A percentile compares a stretch with the other conserved stretches of the same genome.
Evolutionary conservation across 2,888 invertebrate genomes (phyloP).

Genomic region (Monoplex corrugatus): DNA sequence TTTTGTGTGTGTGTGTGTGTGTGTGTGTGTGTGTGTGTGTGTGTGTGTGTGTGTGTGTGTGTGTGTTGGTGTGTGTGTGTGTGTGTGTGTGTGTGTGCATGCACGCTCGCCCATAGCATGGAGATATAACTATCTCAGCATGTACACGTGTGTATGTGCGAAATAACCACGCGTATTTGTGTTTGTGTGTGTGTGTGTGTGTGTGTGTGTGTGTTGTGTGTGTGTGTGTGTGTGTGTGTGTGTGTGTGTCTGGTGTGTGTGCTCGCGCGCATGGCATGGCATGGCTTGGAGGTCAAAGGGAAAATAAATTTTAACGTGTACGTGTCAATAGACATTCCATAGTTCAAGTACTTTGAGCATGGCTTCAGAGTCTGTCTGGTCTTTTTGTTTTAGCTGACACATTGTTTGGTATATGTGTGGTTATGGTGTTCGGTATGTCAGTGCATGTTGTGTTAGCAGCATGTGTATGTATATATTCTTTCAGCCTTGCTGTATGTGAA

Average conservation of each 20-base stretch:
- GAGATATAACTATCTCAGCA: too few relatives aligned
- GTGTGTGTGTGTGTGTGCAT: not conserved
- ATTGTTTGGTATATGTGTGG: too few relatives aligned
- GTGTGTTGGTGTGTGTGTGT: not conserved
- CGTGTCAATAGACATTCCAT: too few relatives aligned
- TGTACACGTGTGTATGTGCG: too few relatives aligned
- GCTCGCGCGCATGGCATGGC: not conserved
- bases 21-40: constrained; percentile 29
- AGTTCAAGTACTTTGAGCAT: too few relatives aligned
- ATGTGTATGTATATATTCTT: not conserved
- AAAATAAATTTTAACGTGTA: too few relatives aligned
- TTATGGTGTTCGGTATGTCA: not conserved
- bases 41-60: not conserved
- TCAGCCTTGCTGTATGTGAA: constrained; percentile 93
- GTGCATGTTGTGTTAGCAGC: not conserved
- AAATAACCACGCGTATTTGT: not conserved
- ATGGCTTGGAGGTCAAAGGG: not conserved
- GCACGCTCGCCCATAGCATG: not conserved
- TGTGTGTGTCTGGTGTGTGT: not conserved
- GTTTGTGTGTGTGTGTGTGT: not conserved
- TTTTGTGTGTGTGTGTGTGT: constrained; percentile 9
- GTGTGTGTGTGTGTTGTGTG: not conserved
- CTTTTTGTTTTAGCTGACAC: not conserved
- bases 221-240: not conserved
- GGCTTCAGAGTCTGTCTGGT: not conserved